These are phyloP conservation scores for Drosophila melanocephala DNA, from an alignment of 2,888 invertebrate species.

Conservation along the genomic window DNA sequence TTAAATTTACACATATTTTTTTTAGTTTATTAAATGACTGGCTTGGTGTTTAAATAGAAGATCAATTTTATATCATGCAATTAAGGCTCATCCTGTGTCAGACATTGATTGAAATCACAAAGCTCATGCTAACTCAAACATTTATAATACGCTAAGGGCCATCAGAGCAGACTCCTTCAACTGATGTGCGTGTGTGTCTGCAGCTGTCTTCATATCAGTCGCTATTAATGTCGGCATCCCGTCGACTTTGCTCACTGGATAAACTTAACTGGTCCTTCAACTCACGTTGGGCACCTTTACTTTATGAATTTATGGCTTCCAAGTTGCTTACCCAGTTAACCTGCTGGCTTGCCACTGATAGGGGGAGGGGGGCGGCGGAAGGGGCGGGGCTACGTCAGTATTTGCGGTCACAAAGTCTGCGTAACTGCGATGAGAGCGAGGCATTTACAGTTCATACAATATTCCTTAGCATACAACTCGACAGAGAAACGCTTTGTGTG, in stretches of 20 bases:
- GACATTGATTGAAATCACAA: conserved; percentile 23
- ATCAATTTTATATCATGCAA: conserved; percentile 8
- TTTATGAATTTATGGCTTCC: conserved; percentile 70
- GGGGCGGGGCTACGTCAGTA: conserved; percentile 36
- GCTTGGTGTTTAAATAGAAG: conserved; percentile 3
- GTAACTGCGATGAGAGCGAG: conserved; percentile 47
- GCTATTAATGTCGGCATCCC: conserved; percentile 65
- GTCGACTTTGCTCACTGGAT: conserved; percentile 58
- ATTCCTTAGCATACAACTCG: conserved; percentile 69
- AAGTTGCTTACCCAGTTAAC: conserved; percentile 63
- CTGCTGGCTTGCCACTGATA: conserved; percentile 39
- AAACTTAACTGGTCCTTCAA: conserved; percentile 50
- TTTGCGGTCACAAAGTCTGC: conserved; percentile 65
- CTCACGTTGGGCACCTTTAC: conserved; percentile 43
- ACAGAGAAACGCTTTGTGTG: conserved; percentile 24
- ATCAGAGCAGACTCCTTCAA: conserved; percentile 2
- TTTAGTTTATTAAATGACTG: background rate
- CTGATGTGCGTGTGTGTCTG: conserved; percentile 5
- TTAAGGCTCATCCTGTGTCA: conserved; percentile 10
- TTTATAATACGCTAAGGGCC: conserved; percentile 27
- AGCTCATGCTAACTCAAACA: conserved; percentile 6
- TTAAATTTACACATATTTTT: background rate
- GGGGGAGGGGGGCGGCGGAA: conserved; percentile 1
- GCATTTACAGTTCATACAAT: conserved; percentile 73
- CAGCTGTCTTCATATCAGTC: conserved; percentile 49